Evolutionary conservation across 2,888 invertebrate species (phyloP).

Genomic region (Apamea crenata): DNA sequence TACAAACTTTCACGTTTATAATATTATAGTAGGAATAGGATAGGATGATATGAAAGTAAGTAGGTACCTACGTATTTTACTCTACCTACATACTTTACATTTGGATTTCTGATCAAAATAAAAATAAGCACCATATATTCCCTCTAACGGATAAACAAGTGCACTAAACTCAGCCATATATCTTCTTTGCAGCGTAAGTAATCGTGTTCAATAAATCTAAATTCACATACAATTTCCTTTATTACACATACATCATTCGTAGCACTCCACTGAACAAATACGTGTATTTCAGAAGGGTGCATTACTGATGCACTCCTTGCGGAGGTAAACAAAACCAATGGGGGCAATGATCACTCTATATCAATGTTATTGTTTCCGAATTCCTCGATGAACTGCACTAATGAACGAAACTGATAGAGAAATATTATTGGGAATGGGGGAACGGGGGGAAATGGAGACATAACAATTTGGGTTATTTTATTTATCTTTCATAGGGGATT

Average conservation of each 20-base stretch:
- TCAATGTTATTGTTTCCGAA: conserved; percentile 75
- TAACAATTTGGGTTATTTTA: conserved; percentile 18
- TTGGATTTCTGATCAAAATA: not conserved
- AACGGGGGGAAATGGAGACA: conserved; percentile 29
- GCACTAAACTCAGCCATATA: conserved; percentile 40
- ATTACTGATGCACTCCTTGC: conserved; percentile 81
- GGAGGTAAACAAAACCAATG: conserved; percentile 72
- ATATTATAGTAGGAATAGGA: too few relatives aligned
- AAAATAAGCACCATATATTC: conserved; percentile 38
- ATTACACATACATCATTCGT: conserved; percentile 80
- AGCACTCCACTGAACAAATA: conserved; percentile 79
- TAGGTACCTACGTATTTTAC: not conserved
- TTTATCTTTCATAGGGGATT: not conserved
- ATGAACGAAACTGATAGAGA: conserved; percentile 68
- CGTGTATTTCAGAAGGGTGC: conserved; percentile 81
- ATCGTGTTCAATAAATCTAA: conserved; percentile 79
- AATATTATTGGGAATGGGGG: conserved; percentile 58
- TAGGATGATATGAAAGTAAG: not conserved
- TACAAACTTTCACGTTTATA: too few relatives aligned
- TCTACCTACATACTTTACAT: not conserved
- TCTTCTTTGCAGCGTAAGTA: conserved; percentile 52
- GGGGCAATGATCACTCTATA: conserved; percentile 75
- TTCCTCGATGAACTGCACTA: conserved; percentile 67
- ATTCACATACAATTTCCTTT: conserved; percentile 79
- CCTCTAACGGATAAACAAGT: conserved; percentile 56